phyloP scores from a whole-genome alignment of 30 jellyfish, hydroid and myxozoan species.

The Pelagia noctiluca region DNA sequence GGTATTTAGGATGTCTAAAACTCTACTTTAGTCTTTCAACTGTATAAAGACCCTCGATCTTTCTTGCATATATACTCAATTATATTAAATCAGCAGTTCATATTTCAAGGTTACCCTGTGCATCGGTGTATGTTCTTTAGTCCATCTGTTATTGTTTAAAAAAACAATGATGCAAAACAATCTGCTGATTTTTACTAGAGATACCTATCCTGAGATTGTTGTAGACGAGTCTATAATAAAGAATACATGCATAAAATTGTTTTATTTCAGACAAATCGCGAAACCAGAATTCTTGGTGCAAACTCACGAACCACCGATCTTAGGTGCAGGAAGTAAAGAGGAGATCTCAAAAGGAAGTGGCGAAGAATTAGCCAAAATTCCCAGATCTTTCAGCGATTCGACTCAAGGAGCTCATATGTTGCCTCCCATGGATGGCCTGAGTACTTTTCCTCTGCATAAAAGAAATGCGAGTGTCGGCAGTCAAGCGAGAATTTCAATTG shows the following conservation, averaged over 20 bases:
- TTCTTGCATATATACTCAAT: no score
- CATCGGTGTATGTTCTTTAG: no score
- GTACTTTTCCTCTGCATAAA: slow-evolving; percentile 66
- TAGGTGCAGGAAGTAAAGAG: slow-evolving; percentile 62
- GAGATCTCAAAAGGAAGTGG: slow-evolving; percentile 49
- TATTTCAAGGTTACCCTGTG: no score
- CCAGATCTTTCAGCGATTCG: slow-evolving; percentile 79
- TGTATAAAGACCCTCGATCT: no score
- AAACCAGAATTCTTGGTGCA: slow-evolving; percentile 10
- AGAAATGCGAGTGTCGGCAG: slow-evolving; percentile 77
- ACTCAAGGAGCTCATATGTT: slow-evolving; percentile 32
- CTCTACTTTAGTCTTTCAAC: no score
- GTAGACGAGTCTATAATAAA: not conserved
- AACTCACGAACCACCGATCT: not conserved
- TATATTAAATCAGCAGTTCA: no score
- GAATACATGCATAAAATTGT: not conserved
- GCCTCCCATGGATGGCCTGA: slow-evolving; percentile 62
- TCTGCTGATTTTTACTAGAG: no score
- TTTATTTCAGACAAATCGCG: slow-evolving; percentile 44
- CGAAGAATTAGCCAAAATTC: slow-evolving; percentile 45
- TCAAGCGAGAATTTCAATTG: slow-evolving; percentile 47
- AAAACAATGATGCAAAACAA: no score
- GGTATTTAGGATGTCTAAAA: no score
- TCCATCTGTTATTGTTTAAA: no score
- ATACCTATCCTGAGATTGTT: no score